Percentiles rank a stretch among this genome's conserved stretches.
These are phyloP conservation scores for Telmatochromis sp. DNA, from an alignment of 2,113 vertebrate genomes.

Conservation along the genomic window DNA sequence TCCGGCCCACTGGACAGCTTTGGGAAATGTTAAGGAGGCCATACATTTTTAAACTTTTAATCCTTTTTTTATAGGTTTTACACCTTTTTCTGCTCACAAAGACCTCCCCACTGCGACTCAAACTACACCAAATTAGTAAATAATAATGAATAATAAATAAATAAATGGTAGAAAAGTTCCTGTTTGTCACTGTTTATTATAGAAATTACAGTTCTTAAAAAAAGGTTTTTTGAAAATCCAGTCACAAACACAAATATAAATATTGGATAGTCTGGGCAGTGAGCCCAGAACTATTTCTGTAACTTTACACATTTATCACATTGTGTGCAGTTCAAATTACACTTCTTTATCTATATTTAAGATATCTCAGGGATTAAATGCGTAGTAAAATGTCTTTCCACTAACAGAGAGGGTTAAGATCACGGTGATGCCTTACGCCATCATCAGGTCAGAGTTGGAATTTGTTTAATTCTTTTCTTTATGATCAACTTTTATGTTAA, in stretches of 20 bases:
- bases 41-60: background rate
- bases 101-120: background rate
- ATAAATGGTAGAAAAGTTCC: background rate
- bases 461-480: background rate
- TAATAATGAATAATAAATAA: background rate
- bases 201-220: background rate
- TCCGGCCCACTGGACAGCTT: background rate
- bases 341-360: background rate
- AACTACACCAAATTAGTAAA: background rate
- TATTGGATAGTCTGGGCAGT: background rate
- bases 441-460: background rate
- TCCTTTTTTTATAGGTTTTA: background rate
- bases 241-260: background rate
- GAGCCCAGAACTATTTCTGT: background rate
- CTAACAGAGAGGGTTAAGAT: background rate
- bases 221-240: background rate
- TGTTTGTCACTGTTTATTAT: background rate
- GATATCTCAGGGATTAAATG: background rate
- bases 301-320: background rate
- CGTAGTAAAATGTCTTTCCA: background rate
- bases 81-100: background rate
- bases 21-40: background rate
- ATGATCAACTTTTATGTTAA: background rate
- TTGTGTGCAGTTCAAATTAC: background rate
- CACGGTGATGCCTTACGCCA: background rate